These are phyloP conservation scores for Podarcis muralis DNA, from an alignment of 2,113 vertebrate species.

Conservation along the genomic window DNA sequence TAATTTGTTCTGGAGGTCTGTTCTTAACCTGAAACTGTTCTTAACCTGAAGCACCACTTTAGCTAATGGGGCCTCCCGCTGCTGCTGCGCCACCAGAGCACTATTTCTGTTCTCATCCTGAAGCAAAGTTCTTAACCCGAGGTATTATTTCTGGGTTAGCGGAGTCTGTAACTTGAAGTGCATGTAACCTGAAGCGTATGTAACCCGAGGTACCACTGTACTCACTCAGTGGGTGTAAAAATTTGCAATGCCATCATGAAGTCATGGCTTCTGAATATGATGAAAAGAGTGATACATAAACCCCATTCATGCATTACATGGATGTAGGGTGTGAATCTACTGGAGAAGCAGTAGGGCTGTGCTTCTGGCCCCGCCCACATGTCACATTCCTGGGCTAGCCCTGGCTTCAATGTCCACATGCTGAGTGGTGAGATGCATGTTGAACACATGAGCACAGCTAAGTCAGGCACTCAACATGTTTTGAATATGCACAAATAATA, in stretches of 20 bases:
- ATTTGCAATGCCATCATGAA: neutral
- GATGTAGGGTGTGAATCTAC: neutral
- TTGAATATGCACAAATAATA: slow-evolving; percentile 41
- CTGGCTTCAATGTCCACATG: neutral
- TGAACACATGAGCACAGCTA: neutral
- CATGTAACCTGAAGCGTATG: no score
- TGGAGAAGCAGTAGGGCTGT: neutral
- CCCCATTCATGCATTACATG: neutral
- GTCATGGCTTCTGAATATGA: neutral
- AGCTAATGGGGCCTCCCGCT: no score
- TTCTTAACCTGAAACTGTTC: no score
- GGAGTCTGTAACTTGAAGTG: no score
- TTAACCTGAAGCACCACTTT: no score
- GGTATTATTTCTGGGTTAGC: no score
- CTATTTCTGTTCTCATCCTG: no score
- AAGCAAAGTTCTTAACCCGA: no score
- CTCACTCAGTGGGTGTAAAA: neutral
- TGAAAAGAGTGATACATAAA: neutral
- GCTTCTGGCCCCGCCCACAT: neutral
- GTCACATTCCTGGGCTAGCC: neutral
- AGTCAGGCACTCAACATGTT: neutral
- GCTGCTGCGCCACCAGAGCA: no score
- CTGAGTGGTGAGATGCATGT: neutral
- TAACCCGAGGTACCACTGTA: no score
- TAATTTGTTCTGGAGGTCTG: no score